Conservation (phyloP, 2,113 vertebrate species). For the Gobius niger region DNA sequence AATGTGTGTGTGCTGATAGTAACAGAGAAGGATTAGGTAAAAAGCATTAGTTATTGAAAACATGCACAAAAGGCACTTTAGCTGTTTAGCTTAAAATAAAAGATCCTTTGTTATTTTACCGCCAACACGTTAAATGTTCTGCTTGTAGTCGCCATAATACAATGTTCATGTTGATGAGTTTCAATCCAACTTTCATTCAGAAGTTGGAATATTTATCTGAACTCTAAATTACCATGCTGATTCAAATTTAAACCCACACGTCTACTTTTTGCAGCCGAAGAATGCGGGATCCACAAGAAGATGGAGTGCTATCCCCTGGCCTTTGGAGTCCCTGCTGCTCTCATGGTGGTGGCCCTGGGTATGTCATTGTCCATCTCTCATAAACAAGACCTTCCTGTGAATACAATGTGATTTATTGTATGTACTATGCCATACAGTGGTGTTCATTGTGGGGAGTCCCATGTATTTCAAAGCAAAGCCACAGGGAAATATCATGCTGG, state of each 20-base stretch:
- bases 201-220: no score
- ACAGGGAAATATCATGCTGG: conserved; percentile 86
- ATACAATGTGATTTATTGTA: conserved; percentile 5
- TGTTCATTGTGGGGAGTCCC: conserved; percentile 85
- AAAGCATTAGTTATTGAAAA: no score
- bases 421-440: conserved; percentile 77
- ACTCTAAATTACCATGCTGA: no score
- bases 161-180: neutral
- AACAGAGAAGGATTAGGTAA: neutral
- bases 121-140: no score
- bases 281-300: conserved; percentile 83
- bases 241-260: no score
- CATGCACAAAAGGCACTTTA: no score
- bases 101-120: no score
- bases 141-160: neutral
- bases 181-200: neutral
- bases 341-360: conserved; percentile 90
- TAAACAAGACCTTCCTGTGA: neutral
- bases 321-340: conserved; percentile 90
- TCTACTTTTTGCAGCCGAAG: conserved; percentile 75
- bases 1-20: neutral
- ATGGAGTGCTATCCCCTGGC: conserved; percentile 90
- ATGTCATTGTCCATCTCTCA: conserved; percentile 12
- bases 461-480: conserved; percentile 92
- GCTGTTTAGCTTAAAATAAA: no score